A percentile compares a stretch with the other conserved stretches of the same genome.
Conservation (phyloP, 2,797 vertebrate species). For the Manis javanica region DNA sequence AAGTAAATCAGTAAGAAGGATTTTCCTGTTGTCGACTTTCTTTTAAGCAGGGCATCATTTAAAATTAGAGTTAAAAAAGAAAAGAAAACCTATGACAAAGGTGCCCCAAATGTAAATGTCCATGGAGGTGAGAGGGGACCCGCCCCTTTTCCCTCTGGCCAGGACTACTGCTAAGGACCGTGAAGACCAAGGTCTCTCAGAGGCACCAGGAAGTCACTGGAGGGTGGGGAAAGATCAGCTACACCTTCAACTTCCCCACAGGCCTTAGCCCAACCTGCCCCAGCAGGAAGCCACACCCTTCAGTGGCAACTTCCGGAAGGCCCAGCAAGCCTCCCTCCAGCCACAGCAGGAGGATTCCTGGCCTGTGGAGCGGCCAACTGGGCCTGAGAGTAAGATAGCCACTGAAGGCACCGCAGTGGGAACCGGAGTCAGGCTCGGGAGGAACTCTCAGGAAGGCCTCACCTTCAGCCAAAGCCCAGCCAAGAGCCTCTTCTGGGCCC, state of each 20-base stretch:
- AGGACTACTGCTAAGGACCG: neutral
- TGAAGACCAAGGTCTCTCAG: neutral
- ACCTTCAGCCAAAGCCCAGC: neutral
- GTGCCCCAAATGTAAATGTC: neutral
- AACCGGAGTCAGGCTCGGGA: neutral
- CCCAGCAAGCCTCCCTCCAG: neutral
- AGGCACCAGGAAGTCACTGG: neutral
- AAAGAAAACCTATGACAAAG: neutral
- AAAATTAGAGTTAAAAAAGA: neutral
- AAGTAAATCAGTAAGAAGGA: neutral
- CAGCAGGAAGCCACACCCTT: slow-evolving; percentile 66
- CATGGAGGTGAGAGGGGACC: neutral
- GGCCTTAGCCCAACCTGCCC: slow-evolving; percentile 22
- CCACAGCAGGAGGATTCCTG: neutral
- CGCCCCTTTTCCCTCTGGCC: neutral
- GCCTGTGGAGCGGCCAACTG: neutral
- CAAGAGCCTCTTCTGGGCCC: neutral
- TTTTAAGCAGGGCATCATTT: neutral
- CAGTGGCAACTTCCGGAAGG: slow-evolving; percentile 27
- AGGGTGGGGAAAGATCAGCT: neutral
- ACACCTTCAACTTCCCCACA: neutral
- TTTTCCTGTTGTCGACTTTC: neutral
- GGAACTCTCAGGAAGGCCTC: neutral
- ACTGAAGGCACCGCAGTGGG: neutral
- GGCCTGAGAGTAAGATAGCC: neutral